phyloP scores from a whole-genome alignment of 2,113 vertebrate genomes.

The Puffinus mauretanicus region DNA sequence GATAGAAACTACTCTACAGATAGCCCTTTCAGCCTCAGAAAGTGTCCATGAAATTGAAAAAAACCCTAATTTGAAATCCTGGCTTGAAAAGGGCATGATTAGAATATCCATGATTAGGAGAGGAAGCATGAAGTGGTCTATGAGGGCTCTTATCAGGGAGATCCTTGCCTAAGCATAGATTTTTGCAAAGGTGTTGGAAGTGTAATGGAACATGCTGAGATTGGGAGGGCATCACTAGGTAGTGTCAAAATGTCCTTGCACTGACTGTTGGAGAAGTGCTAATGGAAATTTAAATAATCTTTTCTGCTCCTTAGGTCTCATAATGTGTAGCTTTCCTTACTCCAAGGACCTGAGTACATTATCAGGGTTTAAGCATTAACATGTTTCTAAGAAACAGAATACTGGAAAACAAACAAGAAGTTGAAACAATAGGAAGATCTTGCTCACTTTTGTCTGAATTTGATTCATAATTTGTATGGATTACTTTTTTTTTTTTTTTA shows the following conservation, averaged over 20 bases:
- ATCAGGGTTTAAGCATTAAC: background rate
- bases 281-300: slow-evolving; percentile 35
- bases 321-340: background rate
- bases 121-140: slow-evolving; percentile 52
- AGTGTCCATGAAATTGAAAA: background rate
- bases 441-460: background rate
- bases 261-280: slow-evolving; percentile 2
- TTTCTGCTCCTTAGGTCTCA: background rate
- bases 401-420: background rate
- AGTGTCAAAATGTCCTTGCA: background rate
- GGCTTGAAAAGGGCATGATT: slow-evolving; percentile 37
- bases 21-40: background rate
- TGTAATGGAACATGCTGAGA: slow-evolving; percentile 30
- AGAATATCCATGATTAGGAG: slow-evolving; percentile 50
- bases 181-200: slow-evolving; percentile 47
- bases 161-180: slow-evolving; percentile 39
- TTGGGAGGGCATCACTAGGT: background rate
- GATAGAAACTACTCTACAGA: background rate
- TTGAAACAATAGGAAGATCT: background rate
- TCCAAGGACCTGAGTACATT: background rate
- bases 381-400: slow-evolving; percentile 20
- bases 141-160: slow-evolving; percentile 45
- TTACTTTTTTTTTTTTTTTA: background rate
- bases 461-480: background rate
- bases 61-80: background rate